A percentile compares a stretch with the other conserved stretches of the same genome.
phyloP scores from a whole-genome alignment of 2,113 vertebrate species.

The Lycaon pictus region DNA sequence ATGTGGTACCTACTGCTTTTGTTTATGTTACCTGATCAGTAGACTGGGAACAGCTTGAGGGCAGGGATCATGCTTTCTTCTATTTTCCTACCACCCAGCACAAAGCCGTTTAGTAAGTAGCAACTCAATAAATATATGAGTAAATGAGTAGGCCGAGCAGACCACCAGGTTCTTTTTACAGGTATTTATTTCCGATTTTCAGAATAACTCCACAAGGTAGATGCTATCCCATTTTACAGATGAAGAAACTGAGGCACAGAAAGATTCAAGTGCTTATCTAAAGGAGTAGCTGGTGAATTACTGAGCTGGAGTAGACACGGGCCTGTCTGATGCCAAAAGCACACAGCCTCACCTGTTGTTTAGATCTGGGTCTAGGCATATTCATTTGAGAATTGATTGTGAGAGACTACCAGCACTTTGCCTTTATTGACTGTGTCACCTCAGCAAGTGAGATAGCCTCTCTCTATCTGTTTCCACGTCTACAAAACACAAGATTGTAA shows the following conservation, averaged over 20 bases:
- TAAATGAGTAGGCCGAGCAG: background rate
- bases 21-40: background rate
- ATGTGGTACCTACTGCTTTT: too few relatives aligned
- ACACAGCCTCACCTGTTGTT: too few relatives aligned
- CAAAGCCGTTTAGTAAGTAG: background rate
- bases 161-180: background rate
- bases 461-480: background rate
- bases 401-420: fast-evolving
- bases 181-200: background rate
- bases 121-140: background rate
- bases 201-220: background rate
- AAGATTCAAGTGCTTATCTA: background rate
- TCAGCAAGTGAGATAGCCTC: background rate
- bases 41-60: background rate
- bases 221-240: background rate
- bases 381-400: background rate
- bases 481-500: background rate
- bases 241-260: background rate
- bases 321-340: background rate
- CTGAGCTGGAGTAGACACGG: background rate
- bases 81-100: background rate
- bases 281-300: background rate
- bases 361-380: background rate
- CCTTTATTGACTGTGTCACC: background rate
- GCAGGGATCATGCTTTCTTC: background rate